These are phyloP conservation scores for Andricus grossulariae DNA, from an alignment of 1,140 invertebrate species.

Conservation along the genomic window DNA sequence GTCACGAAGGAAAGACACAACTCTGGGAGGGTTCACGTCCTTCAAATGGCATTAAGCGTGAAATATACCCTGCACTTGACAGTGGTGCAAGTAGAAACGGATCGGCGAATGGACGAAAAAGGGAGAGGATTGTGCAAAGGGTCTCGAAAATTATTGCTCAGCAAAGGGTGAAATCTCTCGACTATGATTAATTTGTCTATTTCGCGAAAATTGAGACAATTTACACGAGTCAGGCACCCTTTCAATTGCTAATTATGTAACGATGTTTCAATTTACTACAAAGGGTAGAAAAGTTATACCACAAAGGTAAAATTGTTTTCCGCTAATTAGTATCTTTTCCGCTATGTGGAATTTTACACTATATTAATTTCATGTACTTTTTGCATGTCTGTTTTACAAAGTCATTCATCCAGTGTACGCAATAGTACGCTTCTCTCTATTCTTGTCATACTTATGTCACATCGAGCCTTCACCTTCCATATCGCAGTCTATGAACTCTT, in stretches of 20 bases:
- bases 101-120: slow-evolving; percentile 7
- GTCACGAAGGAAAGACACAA: slow-evolving; percentile 16
- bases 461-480: no score
- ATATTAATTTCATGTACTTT: no score
- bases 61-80: slow-evolving; percentile 31
- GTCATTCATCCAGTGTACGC: no score
- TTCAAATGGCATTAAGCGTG: slow-evolving; percentile 26
- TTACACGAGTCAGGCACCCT: neutral
- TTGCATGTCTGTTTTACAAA: no score
- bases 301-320: no score
- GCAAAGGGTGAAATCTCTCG: slow-evolving; percentile 29
- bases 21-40: slow-evolving; percentile 1
- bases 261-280: neutral
- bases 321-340: no score
- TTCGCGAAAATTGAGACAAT: slow-evolving; percentile 9
- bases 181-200: slow-evolving; percentile 27
- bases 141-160: slow-evolving; percentile 30
- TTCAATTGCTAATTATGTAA: slow-evolving; percentile 3
- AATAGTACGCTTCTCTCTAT: no score
- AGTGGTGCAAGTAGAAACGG: slow-evolving; percentile 28
- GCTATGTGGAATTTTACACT: no score
- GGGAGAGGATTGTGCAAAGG: slow-evolving; percentile 27
- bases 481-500: no score
- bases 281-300: no score
- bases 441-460: no score